A percentile compares a stretch with the other conserved stretches of the same genome.
phyloP scores from a whole-genome alignment of 2,888 invertebrate species.

The Synergus laeviventris region DNA sequence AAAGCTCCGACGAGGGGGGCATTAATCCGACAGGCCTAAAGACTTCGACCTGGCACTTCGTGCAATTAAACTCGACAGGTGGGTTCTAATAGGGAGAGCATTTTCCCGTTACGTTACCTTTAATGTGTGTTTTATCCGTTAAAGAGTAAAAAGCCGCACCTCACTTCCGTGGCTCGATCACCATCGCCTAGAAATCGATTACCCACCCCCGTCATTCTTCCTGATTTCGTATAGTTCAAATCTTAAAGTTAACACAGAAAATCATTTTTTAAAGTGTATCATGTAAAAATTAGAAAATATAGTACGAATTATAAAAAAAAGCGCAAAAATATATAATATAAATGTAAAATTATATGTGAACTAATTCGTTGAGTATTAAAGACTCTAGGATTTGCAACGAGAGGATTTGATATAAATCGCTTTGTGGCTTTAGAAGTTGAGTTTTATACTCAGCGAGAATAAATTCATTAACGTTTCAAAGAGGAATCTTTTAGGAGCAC shows the following conservation, averaged over 20 bases:
- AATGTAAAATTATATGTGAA: too few relatives aligned
- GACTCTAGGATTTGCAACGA: not conserved
- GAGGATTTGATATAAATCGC: not conserved
- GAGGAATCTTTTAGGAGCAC: constrained; percentile 3
- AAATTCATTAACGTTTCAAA: constrained; percentile 16
- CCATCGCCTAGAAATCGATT: constrained; percentile 54
- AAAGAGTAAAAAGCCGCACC: constrained; percentile 56
- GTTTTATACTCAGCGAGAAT: constrained; percentile 8
- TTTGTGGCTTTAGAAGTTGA: not conserved
- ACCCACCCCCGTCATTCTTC: constrained; percentile 46
- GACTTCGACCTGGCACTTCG: constrained; percentile 64
- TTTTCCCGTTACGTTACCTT: constrained; percentile 48
- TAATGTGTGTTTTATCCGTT: constrained; percentile 43
- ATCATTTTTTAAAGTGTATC: not conserved
- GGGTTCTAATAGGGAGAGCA: constrained; percentile 38
- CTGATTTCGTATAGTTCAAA: constrained; percentile 18
- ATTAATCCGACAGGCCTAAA: constrained; percentile 64
- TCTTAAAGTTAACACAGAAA: not conserved
- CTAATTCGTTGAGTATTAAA: not conserved
- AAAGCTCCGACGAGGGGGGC: not conserved
- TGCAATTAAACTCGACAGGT: constrained; percentile 68
- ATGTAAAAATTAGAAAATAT: not conserved
- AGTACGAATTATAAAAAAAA: not conserved
- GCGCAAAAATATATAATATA: too few relatives aligned
- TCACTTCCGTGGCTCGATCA: constrained; percentile 54